These are phyloP conservation scores for Neopelma chrysocephalum DNA, from an alignment of 2,797 vertebrate genomes.

Conservation along the genomic window DNA sequence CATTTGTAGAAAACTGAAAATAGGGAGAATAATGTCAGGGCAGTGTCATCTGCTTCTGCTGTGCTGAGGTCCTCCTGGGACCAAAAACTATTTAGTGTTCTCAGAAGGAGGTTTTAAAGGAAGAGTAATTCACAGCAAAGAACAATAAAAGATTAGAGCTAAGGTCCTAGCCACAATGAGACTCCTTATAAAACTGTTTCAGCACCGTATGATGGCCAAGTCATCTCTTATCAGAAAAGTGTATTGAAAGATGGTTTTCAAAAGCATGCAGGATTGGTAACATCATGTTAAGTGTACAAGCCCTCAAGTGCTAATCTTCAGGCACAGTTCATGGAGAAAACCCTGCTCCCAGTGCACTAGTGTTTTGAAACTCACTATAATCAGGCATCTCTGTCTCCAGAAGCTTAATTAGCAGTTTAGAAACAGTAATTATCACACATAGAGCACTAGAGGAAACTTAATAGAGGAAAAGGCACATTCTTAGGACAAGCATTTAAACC, in stretches of 20 bases:
- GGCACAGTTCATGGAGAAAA: neutral
- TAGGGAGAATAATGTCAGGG: neutral
- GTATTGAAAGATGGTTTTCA: neutral
- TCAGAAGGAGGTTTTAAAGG: neutral
- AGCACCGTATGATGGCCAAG: neutral
- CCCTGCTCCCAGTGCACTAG: neutral
- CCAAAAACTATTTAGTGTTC: neutral
- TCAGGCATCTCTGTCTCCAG: neutral
- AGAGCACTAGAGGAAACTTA: neutral
- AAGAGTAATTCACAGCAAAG: neutral
- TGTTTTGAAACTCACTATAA: constrained; percentile 24
- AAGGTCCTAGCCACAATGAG: neutral
- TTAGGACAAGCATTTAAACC: constrained; percentile 13
- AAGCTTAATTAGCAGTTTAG: constrained; percentile 43
- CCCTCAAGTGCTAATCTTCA: neutral
- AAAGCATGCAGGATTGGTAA: neutral
- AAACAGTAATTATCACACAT: constrained; percentile 6
- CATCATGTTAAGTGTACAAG: neutral
- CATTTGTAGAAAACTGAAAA: neutral
- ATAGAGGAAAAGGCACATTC: neutral
- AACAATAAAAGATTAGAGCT: neutral
- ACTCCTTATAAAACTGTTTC: neutral
- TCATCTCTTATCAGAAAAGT: neutral
- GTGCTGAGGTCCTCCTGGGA: neutral
- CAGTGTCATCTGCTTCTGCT: neutral